Evolutionary conservation across 1,140 invertebrate species (phyloP), one percentile per base, ranked within the genome.

Genomic region (Charaxes varanes): DNA sequence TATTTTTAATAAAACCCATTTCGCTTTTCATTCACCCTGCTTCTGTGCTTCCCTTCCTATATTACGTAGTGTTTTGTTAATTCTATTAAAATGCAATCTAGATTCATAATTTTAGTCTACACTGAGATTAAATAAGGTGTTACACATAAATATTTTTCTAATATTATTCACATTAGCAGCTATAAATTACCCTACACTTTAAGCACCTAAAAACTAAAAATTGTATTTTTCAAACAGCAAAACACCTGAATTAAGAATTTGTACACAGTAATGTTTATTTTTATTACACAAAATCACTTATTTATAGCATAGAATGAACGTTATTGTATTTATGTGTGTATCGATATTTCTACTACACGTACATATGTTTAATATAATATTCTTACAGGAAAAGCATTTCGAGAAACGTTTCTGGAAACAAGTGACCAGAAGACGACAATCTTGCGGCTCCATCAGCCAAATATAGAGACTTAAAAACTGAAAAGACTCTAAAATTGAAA

Each of bases 351-450:
- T 53, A n/a, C n/a, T n/a, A n/a, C n/a, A n/a, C n/a, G n/a, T n/a
- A n/a, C n/a, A n/a, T n/a, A n/a, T n/a, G n/a, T n/a, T n/a, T n/a
- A 40, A 53, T 14, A 16, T 10, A 18, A 41, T 47, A 28, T 63
- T 68, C 50, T 83, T 80, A 33, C 79, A 81, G 77, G 79, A 83
- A 41, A 83, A 78, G 53, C 67, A 79, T 55, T 69, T 79, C 46
- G 79, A 84, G 47, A 84, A 81, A 78, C 57, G 79, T 35, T 81
- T 84, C 47, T 84, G 79, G 79, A 84, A 81, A 69, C 79, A 84
- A 64, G 76, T 84, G 43, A 79, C 64, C 42, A 73, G 76, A 65
- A 71, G 79, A 68, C 71, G 79, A 33, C 74, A 78, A 48, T 83
- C 79, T 45, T 66, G 64, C 26, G 76, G 77, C 48, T 74, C 79